These are phyloP conservation scores for Drosophila auraria DNA, from an alignment of 1,140 invertebrate genomes.

Conservation along the genomic window DNA sequence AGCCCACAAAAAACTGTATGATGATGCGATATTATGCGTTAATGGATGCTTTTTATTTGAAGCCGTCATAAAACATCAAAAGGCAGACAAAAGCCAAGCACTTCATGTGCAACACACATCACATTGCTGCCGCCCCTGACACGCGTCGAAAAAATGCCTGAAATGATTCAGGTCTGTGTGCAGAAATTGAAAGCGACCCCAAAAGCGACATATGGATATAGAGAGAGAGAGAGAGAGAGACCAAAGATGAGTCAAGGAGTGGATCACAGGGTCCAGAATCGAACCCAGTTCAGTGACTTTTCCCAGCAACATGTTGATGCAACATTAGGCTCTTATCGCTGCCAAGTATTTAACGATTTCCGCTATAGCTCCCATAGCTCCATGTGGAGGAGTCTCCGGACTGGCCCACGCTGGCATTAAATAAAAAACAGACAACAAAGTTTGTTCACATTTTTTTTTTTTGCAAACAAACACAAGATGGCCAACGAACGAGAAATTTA, in stretches of 20 bases:
- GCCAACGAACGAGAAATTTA: constrained; percentile 39
- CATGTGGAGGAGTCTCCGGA: constrained; percentile 51
- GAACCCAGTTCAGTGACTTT: constrained; percentile 67
- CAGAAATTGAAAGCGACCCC: constrained; percentile 71
- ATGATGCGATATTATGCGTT: constrained; percentile 41
- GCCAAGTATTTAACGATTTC: constrained; percentile 73
- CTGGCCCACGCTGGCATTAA: constrained; percentile 56
- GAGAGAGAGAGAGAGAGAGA: background rate
- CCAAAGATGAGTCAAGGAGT: constrained; percentile 58
- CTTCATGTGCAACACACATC: constrained; percentile 12
- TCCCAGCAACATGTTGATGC: constrained; percentile 71
- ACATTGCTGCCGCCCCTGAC: constrained; percentile 26
- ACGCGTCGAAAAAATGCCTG: constrained; percentile 47
- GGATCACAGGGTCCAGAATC: constrained; percentile 62
- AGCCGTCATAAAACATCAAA: constrained; percentile 63
- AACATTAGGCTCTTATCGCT: constrained; percentile 59
- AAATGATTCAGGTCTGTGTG: constrained; percentile 63
- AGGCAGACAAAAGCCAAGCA: constrained; percentile 46
- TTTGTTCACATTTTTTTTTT: constrained; percentile 16
- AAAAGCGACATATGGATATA: constrained; percentile 22
- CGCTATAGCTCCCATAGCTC: constrained; percentile 39
- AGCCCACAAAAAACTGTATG: constrained; percentile 30
- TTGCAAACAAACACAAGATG: constrained; percentile 40
- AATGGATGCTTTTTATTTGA: constrained; percentile 70
- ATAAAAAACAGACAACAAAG: constrained; percentile 17